Conservation (phyloP, 1,140 invertebrate genomes). For the Solen grandis region DNA sequence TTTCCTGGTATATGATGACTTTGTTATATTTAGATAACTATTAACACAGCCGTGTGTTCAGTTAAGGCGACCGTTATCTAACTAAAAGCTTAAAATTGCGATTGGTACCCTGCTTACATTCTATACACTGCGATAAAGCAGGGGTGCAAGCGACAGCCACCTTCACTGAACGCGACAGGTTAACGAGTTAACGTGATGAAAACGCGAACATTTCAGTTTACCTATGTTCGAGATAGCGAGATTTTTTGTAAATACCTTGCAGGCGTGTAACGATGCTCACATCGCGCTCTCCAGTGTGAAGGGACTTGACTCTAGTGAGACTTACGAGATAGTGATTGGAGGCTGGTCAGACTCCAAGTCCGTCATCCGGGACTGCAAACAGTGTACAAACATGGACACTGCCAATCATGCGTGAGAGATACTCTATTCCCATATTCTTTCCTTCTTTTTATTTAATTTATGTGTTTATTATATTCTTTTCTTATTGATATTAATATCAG, state of each 20-base stretch:
- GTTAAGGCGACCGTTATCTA: background rate
- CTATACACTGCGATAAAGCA: background rate
- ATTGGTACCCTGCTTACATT: background rate
- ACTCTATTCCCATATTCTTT: no score
- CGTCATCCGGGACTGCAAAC: slow-evolving; percentile 57
- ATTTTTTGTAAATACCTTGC: background rate
- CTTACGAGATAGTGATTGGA: slow-evolving; percentile 67
- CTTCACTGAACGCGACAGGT: no score
- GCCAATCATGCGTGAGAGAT: no score
- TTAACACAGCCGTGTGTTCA: no score
- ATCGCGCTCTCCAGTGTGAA: slow-evolving; percentile 45
- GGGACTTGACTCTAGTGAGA: slow-evolving; percentile 22
- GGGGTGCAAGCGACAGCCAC: background rate
- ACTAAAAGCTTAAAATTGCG: background rate
- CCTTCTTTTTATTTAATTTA: no score
- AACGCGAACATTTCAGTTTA: background rate
- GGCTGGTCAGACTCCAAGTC: slow-evolving; percentile 58
- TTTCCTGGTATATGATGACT: no score
- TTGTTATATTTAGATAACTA: no score
- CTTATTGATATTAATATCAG: no score
- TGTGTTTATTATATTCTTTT: no score
- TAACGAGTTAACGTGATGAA: no score
- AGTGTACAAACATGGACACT: slow-evolving; percentile 26
- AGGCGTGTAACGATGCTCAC: slow-evolving; percentile 65
- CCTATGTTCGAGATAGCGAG: background rate